These are phyloP conservation scores for Tenthredo mesomela DNA, from an alignment of 2,888 invertebrate species.

Conservation along the genomic window DNA sequence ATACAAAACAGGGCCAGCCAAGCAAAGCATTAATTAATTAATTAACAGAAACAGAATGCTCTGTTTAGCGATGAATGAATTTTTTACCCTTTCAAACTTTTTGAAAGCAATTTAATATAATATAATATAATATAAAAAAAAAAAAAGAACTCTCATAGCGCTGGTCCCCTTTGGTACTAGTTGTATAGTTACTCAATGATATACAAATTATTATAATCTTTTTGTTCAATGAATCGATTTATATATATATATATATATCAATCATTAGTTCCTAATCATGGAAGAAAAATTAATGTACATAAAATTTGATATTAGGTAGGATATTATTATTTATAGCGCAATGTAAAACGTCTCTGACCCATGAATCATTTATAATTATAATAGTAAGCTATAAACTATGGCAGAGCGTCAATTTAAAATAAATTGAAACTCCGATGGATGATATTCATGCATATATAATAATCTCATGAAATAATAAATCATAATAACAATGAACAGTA, in stretches of 20 bases:
- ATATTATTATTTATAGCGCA: slow-evolving; percentile 15
- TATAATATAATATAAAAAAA: not conserved
- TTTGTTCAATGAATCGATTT: not conserved
- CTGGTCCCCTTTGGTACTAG: not conserved
- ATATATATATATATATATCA: too few species aligned
- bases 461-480: slow-evolving; percentile 31
- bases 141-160: not conserved
- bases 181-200: slow-evolving; percentile 10
- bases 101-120: not conserved
- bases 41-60: not conserved
- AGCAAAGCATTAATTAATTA: not conserved
- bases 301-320: not conserved
- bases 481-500: slow-evolving; percentile 14
- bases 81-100: not conserved
- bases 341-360: not conserved
- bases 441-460: slow-evolving; percentile 36
- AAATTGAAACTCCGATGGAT: slow-evolving; percentile 13
- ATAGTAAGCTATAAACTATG: slow-evolving; percentile 27
- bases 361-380: not conserved
- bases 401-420: slow-evolving; percentile 11
- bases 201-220: not conserved
- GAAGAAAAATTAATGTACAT: not conserved
- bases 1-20: not conserved
- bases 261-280: not conserved
- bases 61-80: not conserved